Percentiles rank a stretch among this genome's conserved stretches.
phyloP scores from a whole-genome alignment of 2,113 vertebrate species.

The Nanger granti region DNA sequence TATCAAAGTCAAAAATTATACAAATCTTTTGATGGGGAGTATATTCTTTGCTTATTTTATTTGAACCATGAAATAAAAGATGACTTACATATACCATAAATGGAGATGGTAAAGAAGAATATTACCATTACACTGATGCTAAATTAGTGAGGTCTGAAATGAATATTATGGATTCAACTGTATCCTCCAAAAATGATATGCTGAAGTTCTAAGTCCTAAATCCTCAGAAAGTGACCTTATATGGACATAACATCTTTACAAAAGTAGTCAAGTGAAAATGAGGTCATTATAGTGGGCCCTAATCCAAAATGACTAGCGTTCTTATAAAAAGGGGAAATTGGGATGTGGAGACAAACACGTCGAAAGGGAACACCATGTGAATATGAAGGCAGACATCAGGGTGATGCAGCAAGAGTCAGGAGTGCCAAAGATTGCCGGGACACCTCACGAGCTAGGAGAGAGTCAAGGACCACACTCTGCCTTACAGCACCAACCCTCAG shows the following conservation, averaged over 20 bases:
- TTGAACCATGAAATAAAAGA: neutral
- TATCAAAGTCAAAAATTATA: constrained; percentile 1
- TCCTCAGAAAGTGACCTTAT: neutral
- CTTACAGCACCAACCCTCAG: neutral
- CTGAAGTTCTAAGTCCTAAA: neutral
- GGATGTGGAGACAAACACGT: neutral
- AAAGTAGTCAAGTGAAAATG: neutral
- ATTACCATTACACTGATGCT: neutral
- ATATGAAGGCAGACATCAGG: neutral
- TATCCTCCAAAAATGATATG: neutral
- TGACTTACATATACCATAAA: neutral
- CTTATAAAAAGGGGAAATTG: neutral
- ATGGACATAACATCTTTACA: neutral
- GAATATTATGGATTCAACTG: neutral
- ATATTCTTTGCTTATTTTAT: neutral
- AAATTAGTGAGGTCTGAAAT: neutral
- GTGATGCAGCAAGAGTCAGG: neutral
- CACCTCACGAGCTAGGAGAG: neutral
- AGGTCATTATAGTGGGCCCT: neutral
- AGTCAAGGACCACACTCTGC: neutral
- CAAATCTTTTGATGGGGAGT: neutral
- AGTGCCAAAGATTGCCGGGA: neutral
- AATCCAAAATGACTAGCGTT: neutral
- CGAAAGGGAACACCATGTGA: neutral
- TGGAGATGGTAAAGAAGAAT: neutral